Evolutionary conservation across 2,888 invertebrate genomes (phyloP), one percentile per base, ranked within the genome.

Genomic region (Leucoma salicis): DNA sequence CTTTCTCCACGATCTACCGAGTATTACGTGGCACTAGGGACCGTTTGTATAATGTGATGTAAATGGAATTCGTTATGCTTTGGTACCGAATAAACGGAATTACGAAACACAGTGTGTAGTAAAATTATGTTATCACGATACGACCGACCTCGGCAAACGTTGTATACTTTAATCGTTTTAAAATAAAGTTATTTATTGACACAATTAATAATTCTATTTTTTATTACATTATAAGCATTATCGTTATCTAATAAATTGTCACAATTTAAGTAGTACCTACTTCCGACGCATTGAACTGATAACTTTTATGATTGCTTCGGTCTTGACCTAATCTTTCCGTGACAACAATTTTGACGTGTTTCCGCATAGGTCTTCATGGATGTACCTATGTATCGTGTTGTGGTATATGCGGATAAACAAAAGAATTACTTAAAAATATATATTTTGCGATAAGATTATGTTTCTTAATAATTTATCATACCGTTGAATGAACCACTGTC

Each of bases 1-100:
- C 87, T 86, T 87, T 88, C 87, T 84, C 85, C 74, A 63, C 70
- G 62, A 66, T 71, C 71, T 66, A 68, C 69, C 56, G 70, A 68
- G 67, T 70, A 69, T 82, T 82, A 81, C 78, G 78, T 69, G 63
- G 66, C 70, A 62, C 67, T 69, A 62, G 65, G 63, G 66, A 63
- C 63, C 61, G 70, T 71, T 78, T 75, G 74, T 75, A 74, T 73
- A 76, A 72, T 66, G 64, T 78, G 75, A 80, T 74, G 81, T 81
- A 80, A 82, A 76, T 74, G 74, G 74, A 75, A 74, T 79, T 72
- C 66, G 66, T 70, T 70, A 58, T 64, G 63, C 62, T 57, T 48
- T 55, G 46, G 46, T 55, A 53, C 56, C 58, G 57, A n/a, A 64
- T 59, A 55, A 53, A 50, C 42, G 35, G 49, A 48, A 42, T 58